phyloP scores from a whole-genome alignment of 2,888 invertebrate species.

The Linyphia triangularis region DNA sequence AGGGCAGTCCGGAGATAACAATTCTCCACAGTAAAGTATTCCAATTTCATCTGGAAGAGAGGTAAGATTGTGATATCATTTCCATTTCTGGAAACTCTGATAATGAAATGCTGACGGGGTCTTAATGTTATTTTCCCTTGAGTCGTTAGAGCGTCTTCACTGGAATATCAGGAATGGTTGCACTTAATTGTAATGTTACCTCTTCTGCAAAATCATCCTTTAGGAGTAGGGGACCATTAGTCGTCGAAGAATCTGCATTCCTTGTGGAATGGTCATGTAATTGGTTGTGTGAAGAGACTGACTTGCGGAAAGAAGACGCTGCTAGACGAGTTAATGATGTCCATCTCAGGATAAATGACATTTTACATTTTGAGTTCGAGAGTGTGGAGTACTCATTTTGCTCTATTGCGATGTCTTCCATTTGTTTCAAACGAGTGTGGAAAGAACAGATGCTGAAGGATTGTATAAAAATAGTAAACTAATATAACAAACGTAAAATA shows the following conservation, averaged over 20 bases:
- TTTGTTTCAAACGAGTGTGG: too few relatives aligned
- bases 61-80: conserved; percentile 43
- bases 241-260: conserved; percentile 14
- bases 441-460: too few relatives aligned
- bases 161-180: conserved; percentile 41
- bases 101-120: conserved; percentile 62
- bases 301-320: not conserved
- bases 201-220: conserved; percentile 32
- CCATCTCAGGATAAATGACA: not conserved
- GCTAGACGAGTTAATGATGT: not conserved
- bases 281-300: not conserved
- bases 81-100: conserved; percentile 38
- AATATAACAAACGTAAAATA: too few relatives aligned
- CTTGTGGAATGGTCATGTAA: not conserved
- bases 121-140: conserved; percentile 61
- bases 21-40: conserved; percentile 15
- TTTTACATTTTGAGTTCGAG: not conserved
- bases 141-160: conserved; percentile 44
- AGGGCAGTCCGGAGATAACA: not conserved
- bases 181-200: conserved; percentile 63
- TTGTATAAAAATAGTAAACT: too few relatives aligned
- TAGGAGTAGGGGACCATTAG: conserved; percentile 41
- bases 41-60: conserved; percentile 35
- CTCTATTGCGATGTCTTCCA: too few relatives aligned
- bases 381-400: too few relatives aligned